Conservation (phyloP, 1,140 invertebrate genomes). For the Brachionus calyciflorus region DNA sequence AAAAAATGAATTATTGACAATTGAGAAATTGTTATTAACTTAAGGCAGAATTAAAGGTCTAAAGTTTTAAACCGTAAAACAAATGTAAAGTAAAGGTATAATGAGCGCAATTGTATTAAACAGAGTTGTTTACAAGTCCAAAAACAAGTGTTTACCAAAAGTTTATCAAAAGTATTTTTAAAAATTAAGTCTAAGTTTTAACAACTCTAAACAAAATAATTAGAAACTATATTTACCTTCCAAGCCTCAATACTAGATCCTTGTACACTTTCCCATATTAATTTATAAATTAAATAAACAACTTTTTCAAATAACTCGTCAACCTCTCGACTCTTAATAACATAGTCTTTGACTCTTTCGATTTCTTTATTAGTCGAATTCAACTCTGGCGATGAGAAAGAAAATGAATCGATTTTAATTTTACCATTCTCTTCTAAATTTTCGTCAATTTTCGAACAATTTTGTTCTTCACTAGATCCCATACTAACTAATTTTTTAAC, state of each 20-base stretch:
- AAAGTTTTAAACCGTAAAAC: too few relatives aligned
- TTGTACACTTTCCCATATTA: constrained; percentile 68
- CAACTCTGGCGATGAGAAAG: constrained; percentile 30
- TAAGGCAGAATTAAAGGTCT: too few relatives aligned
- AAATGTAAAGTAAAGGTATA: too few relatives aligned
- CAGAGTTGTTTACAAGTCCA: too few relatives aligned
- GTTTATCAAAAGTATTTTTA: too few relatives aligned
- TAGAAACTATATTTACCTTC: constrained; percentile 64
- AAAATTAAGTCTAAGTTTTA: not conserved
- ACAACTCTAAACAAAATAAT: too few relatives aligned
- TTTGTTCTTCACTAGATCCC: not conserved
- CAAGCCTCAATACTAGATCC: constrained; percentile 65
- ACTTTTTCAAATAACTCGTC: constrained; percentile 19
- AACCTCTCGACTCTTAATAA: not conserved
- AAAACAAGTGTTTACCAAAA: too few relatives aligned
- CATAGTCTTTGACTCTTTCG: constrained; percentile 54
- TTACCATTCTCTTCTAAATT: not conserved
- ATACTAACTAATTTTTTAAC: not conserved
- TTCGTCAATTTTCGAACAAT: not conserved
- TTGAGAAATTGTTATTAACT: too few relatives aligned
- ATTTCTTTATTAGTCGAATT: not conserved
- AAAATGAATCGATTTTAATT: not conserved
- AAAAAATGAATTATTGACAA: too few relatives aligned
- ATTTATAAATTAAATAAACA: constrained; percentile 51
- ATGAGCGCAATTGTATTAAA: too few relatives aligned